Conservation (phyloP, 1,140 invertebrate species). For the Cataglyphis hispanica region DNA sequence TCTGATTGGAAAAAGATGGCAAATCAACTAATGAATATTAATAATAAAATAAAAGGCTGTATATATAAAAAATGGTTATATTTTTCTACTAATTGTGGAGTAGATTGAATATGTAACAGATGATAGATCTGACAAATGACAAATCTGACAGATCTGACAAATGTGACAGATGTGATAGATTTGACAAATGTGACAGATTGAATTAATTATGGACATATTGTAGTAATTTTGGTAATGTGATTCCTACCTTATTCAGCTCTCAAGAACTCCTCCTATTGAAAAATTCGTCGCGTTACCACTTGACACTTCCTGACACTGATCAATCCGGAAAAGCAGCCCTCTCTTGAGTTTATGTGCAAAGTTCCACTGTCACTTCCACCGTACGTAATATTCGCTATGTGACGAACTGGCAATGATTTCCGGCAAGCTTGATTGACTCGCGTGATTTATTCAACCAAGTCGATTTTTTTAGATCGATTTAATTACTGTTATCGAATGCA, state of each 20-base stretch:
- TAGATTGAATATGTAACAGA: neutral
- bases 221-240: neutral
- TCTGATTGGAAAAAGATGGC: neutral
- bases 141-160: too few relatives aligned
- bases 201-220: neutral
- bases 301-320: conserved; percentile 60
- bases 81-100: neutral
- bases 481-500: conserved; percentile 2
- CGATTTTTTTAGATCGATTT: neutral
- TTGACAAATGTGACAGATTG: neutral
- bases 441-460: neutral
- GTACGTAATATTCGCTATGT: neutral
- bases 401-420: conserved; percentile 1
- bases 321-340: conserved; percentile 18
- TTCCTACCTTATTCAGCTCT: conserved; percentile 54
- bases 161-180: neutral
- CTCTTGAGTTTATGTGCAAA: conserved; percentile 24
- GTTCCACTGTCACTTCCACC: conserved; percentile 57
- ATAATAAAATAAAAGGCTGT: neutral
- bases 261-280: neutral
- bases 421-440: neutral
- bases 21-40: neutral
- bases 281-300: conserved; percentile 38
- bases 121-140: neutral
- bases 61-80: neutral